Percentiles rank a stretch among this genome's conserved stretches.
phyloP scores from a whole-genome alignment of 2,113 vertebrate genomes.

The Helogale parvula region DNA sequence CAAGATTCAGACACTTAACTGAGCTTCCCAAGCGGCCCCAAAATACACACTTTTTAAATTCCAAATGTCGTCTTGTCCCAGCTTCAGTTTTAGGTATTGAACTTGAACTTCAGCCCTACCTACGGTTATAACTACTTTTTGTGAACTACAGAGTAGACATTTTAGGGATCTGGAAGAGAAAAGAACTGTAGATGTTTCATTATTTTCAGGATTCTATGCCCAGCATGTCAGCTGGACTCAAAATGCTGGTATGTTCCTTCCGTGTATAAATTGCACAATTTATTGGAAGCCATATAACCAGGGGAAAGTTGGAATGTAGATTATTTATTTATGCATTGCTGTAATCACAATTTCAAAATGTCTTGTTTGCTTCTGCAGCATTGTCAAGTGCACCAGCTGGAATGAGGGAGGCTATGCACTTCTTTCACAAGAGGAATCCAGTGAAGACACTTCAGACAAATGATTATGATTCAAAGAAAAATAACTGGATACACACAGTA shows the following conservation, averaged over 20 bases:
- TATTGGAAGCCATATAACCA: not conserved
- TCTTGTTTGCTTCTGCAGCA: slow-evolving; percentile 39
- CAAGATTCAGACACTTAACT: not conserved
- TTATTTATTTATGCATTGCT: not conserved
- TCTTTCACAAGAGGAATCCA: slow-evolving; percentile 80
- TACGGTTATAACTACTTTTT: not conserved
- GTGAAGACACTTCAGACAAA: slow-evolving; percentile 70
- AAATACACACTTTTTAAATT: slow-evolving; percentile 12
- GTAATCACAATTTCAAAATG: not conserved
- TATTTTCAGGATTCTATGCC: not conserved
- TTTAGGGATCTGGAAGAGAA: not conserved
- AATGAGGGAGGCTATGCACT: slow-evolving; percentile 73
- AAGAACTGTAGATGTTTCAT: not conserved
- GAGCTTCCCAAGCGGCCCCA: not conserved
- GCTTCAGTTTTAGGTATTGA: not conserved
- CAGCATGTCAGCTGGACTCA: not conserved
- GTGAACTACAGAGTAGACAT: not conserved
- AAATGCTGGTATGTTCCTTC: not conserved
- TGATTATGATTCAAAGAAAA: slow-evolving; percentile 24
- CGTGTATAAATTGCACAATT: not conserved
- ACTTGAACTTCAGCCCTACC: not conserved
- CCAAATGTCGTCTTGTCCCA: not conserved
- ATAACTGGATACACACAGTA: not conserved
- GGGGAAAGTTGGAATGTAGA: not conserved
- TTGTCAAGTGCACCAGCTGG: slow-evolving; percentile 74